Percentiles rank a stretch among this genome's conserved stretches.
phyloP scores from a whole-genome alignment of 1,140 invertebrate species.

The Drosophila micromelanica region DNA sequence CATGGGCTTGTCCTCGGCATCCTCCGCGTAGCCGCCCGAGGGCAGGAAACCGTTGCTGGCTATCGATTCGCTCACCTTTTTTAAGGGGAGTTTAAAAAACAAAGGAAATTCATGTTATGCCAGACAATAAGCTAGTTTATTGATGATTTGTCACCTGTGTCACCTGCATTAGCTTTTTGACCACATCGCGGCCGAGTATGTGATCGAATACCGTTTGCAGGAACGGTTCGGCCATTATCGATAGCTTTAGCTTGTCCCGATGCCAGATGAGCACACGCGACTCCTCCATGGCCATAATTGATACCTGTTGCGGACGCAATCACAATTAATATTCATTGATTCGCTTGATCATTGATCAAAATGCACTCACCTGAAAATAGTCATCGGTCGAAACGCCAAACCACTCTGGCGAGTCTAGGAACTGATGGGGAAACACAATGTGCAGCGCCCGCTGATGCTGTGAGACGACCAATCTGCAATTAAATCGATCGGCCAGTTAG shows the following conservation, averaged over 20 bases:
- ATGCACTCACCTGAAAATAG: constrained; percentile 90
- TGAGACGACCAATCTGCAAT: constrained; percentile 92
- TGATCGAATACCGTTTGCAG: constrained; percentile 94
- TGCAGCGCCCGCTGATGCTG: constrained; percentile 94
- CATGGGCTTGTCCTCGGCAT: constrained; percentile 91
- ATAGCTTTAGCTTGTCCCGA: constrained; percentile 92
- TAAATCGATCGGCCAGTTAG: not conserved
- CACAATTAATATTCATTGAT: no score
- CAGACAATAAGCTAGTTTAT: not conserved
- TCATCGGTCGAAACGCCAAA: constrained; percentile 95
- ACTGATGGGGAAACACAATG: constrained; percentile 95
- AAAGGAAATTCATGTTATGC: not conserved
- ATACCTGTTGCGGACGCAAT: constrained; percentile 86
- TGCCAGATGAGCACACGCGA: constrained; percentile 94
- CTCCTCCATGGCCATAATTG: constrained; percentile 95
- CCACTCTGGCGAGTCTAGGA: constrained; percentile 97
- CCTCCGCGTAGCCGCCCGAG: constrained; percentile 88
- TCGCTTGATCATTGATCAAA: no score
- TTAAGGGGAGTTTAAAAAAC: not conserved
- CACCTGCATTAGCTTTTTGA: constrained; percentile 95
- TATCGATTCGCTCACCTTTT: constrained; percentile 92
- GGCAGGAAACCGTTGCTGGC: constrained; percentile 89
- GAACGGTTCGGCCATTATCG: constrained; percentile 93
- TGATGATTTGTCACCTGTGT: constrained; percentile 67
- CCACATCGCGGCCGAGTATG: constrained; percentile 94